These are phyloP conservation scores for Grus americana DNA, from an alignment of 2,113 vertebrate genomes.

Conservation along the genomic window DNA sequence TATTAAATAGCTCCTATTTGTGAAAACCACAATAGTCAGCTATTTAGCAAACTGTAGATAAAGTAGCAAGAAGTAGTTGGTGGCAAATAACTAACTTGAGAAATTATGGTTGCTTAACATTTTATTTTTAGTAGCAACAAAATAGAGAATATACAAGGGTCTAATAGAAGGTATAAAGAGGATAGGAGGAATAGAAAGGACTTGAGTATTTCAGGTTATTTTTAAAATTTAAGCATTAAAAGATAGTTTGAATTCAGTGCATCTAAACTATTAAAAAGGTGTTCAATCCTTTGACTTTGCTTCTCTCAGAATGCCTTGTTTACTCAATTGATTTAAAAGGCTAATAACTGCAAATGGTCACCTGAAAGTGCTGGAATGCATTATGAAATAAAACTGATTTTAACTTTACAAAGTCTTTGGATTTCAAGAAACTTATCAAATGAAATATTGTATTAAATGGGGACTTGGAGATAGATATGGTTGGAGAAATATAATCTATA, in stretches of 20 bases:
- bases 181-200: neutral
- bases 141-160: neutral
- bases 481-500: neutral
- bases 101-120: neutral
- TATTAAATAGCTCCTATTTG: neutral
- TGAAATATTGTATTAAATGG: neutral
- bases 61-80: neutral
- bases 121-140: neutral
- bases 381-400: neutral
- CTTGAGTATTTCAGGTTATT: neutral
- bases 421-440: neutral
- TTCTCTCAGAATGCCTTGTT: neutral
- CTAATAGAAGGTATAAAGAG: neutral
- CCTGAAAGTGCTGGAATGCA: neutral
- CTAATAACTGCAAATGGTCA: neutral
- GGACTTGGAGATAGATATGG: neutral
- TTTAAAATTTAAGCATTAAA: neutral
- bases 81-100: neutral
- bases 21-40: neutral
- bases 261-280: neutral
- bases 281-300: neutral
- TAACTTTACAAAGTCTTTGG: neutral
- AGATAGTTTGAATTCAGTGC: neutral
- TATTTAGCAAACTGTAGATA: neutral
- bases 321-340: neutral